A percentile compares a stretch with the other conserved stretches of the same genome.
Evolutionary conservation across 2,888 invertebrate genomes (phyloP).

Genomic region (Trilocha varians): DNA sequence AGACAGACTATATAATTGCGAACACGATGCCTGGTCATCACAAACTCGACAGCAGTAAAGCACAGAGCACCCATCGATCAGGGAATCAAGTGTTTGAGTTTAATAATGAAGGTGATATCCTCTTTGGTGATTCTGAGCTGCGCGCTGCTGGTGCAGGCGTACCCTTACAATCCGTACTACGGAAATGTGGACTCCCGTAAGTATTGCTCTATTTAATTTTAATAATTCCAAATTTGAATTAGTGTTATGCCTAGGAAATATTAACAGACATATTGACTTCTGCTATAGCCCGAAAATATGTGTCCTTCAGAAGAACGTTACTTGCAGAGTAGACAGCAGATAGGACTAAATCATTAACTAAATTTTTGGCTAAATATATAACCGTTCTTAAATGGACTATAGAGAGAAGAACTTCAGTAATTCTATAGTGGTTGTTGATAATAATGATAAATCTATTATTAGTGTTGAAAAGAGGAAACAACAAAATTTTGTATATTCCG

Average conservation of each 20-base stretch:
- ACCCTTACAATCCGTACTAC: constrained; percentile 56
- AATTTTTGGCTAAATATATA: too few species aligned
- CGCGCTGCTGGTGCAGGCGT: constrained; percentile 39
- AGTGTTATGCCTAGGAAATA: background rate
- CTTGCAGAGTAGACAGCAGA: too few species aligned
- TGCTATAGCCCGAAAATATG: too few species aligned
- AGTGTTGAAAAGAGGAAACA: too few species aligned
- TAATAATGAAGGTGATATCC: constrained; percentile 38
- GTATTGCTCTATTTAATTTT: constrained; percentile 18
- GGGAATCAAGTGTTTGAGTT: constrained; percentile 21
- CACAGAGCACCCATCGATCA: constrained; percentile 37
- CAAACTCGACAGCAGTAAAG: constrained; percentile 34
- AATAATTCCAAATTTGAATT: background rate
- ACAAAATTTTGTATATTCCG: too few species aligned
- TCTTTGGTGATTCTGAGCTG: constrained; percentile 36
- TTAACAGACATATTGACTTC: too few species aligned
- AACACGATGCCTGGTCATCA: constrained; percentile 29
- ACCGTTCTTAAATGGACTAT: too few species aligned
- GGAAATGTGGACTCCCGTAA: constrained; percentile 58
- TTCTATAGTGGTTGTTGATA: too few species aligned
- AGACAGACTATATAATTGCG: constrained; percentile 56
- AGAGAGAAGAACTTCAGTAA: too few species aligned
- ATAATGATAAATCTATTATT: too few species aligned
- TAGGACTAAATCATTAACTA: too few species aligned
- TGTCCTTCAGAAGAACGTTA: too few species aligned